These are phyloP conservation scores for Myiothlypis coronata DNA, from an alignment of 2,797 vertebrate species.

Conservation along the genomic window DNA sequence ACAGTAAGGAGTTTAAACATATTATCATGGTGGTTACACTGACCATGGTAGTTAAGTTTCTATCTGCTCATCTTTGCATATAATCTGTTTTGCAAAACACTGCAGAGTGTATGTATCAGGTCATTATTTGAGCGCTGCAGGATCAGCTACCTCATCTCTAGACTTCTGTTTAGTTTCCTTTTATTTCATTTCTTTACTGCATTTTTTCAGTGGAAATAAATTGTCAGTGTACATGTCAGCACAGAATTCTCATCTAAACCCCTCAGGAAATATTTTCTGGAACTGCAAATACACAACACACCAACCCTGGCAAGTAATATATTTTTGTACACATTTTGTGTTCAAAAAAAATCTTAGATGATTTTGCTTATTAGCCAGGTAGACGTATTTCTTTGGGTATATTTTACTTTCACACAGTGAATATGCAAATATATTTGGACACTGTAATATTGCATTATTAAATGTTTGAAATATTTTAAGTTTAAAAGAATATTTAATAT, in stretches of 20 bases:
- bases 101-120: neutral
- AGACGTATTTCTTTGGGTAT: neutral
- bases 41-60: neutral
- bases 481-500: neutral
- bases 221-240: neutral
- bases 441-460: neutral
- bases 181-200: slow-evolving; percentile 31
- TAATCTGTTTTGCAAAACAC: neutral
- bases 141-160: neutral
- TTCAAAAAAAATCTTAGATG: neutral
- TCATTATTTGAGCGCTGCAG: slow-evolving; percentile 34
- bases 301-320: neutral
- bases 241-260: slow-evolving; percentile 14
- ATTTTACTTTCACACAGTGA: neutral
- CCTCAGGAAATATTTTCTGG: slow-evolving; percentile 1
- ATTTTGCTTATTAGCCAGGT: neutral
- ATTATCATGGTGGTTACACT: neutral
- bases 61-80: neutral
- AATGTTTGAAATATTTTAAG: slow-evolving; percentile 21
- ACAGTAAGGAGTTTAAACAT: neutral
- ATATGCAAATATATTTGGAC: slow-evolving; percentile 18
- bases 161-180: slow-evolving; percentile 26
- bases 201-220: slow-evolving; percentile 30
- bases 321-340: neutral
- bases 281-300: neutral